phyloP scores from a whole-genome alignment of 2,888 invertebrate genomes.

The Zhuqinia jingwanae region DNA sequence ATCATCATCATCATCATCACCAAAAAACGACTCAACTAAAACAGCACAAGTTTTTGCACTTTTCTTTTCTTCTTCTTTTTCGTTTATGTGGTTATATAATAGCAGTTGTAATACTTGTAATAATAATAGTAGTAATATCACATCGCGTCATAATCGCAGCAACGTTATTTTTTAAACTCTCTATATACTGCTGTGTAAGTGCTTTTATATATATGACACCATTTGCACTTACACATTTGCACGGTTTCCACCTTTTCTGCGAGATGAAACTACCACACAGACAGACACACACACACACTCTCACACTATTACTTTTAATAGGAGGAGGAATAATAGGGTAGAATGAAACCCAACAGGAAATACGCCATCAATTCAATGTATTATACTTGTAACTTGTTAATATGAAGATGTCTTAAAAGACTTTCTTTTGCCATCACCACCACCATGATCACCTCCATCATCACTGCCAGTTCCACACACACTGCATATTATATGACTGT shows the following conservation, averaged over 20 bases:
- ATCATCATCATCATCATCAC: slow-evolving; percentile 17
- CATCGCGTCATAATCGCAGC: slow-evolving; percentile 39
- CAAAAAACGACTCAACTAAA: no score
- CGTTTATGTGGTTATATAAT: slow-evolving; percentile 38
- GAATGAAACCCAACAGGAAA: slow-evolving; percentile 55
- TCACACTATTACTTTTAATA: slow-evolving; percentile 51
- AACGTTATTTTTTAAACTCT: slow-evolving; percentile 10
- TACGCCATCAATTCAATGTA: slow-evolving; percentile 67
- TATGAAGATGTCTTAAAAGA: slow-evolving; percentile 52
- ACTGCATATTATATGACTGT: slow-evolving; percentile 46
- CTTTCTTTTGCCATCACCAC: slow-evolving; percentile 20
- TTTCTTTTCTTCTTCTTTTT: slow-evolving; percentile 23
- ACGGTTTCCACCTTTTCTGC: not conserved
- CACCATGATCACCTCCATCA: slow-evolving; percentile 44
- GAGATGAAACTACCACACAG: not conserved
- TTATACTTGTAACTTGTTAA: slow-evolving; percentile 58
- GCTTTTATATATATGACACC: slow-evolving; percentile 23
- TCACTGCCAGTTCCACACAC: slow-evolving; percentile 54
- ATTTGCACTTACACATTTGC: slow-evolving; percentile 10
- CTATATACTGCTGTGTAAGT: not conserved
- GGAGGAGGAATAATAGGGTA: slow-evolving; percentile 45
- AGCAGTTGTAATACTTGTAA: not conserved
- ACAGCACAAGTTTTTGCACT: slow-evolving; percentile 44
- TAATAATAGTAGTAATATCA: slow-evolving; percentile 33
- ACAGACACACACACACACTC: no score